Percentiles rank a stretch among this genome's conserved stretches.
phyloP scores from a whole-genome alignment of 2,797 vertebrate genomes.

The Coranthus polyacanthus region DNA sequence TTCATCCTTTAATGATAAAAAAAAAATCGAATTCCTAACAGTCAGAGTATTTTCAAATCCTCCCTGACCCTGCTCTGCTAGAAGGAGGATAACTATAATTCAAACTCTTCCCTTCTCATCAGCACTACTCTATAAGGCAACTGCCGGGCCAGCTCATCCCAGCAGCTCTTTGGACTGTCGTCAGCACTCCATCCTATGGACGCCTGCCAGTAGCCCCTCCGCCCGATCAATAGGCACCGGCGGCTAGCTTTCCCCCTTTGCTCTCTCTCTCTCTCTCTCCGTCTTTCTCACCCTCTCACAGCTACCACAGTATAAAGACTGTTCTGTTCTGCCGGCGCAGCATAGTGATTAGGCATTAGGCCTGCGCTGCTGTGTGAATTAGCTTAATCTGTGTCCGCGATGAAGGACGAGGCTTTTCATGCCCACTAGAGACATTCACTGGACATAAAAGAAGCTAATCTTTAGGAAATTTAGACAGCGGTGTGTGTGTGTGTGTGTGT shows the following conservation, averaged over 20 bases:
- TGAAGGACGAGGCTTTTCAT: conserved; percentile 81
- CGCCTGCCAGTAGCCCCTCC: conserved; percentile 73
- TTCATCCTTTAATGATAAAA: conserved; percentile 8
- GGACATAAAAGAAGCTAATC: conserved; percentile 78
- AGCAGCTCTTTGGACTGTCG: conserved; percentile 75
- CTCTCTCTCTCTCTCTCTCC: conserved; percentile 35
- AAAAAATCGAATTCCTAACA: conserved; percentile 15
- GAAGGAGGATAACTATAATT: conserved; percentile 56
- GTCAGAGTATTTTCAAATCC: conserved; percentile 36
- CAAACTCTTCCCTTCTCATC: conserved; percentile 67
- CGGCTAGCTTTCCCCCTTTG: conserved; percentile 70
- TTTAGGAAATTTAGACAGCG: conserved; percentile 72
- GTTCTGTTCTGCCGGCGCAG: conserved; percentile 78
- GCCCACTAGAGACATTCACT: conserved; percentile 75
- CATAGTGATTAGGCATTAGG: conserved; percentile 82
- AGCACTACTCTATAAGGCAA: conserved; percentile 58
- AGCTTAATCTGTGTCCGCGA: conserved; percentile 81
- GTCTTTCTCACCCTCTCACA: conserved; percentile 47
- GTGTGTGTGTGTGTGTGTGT: conserved; percentile 9
- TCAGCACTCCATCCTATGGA: conserved; percentile 83
- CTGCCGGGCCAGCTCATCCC: conserved; percentile 68
- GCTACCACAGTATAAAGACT: conserved; percentile 70
- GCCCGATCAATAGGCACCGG: conserved; percentile 80
- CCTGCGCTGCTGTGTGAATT: conserved; percentile 79
- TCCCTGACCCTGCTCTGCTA: conserved; percentile 39